Evolutionary conservation across 2,888 invertebrate species (phyloP).

Genomic region (Microplitis manilae): DNA sequence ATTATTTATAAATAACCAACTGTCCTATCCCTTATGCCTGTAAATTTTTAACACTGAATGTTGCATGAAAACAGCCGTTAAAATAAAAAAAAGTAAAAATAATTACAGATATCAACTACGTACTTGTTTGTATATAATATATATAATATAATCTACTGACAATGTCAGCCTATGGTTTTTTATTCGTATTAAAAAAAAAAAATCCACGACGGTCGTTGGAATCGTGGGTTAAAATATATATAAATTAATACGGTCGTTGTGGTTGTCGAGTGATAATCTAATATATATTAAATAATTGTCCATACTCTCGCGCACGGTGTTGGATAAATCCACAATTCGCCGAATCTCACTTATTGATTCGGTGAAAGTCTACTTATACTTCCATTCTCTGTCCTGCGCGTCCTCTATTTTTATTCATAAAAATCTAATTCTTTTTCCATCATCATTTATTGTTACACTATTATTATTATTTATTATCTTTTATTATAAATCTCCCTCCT

Average conservation of each 20-base stretch:
- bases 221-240: not conserved
- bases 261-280: constrained; percentile 35
- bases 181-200: not conserved
- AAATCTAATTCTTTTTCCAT: not conserved
- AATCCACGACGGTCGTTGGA: not conserved
- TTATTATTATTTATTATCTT: constrained; percentile 18
- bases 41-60: constrained; percentile 57
- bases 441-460: constrained; percentile 27
- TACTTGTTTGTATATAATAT: constrained; percentile 64
- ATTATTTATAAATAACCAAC: constrained; percentile 3
- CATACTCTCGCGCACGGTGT: constrained; percentile 21
- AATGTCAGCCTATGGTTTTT: constrained; percentile 2
- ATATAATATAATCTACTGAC: constrained; percentile 29
- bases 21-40: constrained; percentile 31
- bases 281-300: constrained; percentile 31
- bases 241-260: constrained; percentile 30
- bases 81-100: constrained; percentile 26
- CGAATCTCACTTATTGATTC: constrained; percentile 37
- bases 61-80: constrained; percentile 63
- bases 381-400: constrained; percentile 35
- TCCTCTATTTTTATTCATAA: constrained; percentile 44
- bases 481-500: not conserved
- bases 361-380: constrained; percentile 27
- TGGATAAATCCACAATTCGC: constrained; percentile 34
- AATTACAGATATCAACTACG: constrained; percentile 55